Percentiles rank a stretch among this genome's conserved stretches.
Conservation (phyloP, 2,797 vertebrate species). For the Muscicapa comitata region DNA sequence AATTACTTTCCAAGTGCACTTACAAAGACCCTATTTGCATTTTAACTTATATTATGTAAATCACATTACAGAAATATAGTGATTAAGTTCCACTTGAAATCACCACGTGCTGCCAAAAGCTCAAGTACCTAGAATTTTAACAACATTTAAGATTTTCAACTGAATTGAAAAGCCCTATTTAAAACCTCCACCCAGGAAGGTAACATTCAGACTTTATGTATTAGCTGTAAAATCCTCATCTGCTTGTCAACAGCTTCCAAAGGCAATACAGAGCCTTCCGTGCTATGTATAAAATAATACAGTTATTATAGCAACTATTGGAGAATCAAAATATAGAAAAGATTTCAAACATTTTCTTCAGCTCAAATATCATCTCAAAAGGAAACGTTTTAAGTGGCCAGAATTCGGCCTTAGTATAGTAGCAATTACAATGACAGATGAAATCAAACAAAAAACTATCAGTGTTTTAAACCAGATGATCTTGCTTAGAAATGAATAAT, state of each 20-base stretch:
- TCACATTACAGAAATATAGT: neutral
- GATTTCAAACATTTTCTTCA: neutral
- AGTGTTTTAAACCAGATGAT: neutral
- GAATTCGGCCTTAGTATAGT: neutral
- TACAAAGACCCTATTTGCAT: neutral
- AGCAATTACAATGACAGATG: neutral
- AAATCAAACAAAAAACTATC: neutral
- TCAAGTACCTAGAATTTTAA: neutral
- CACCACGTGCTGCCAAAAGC: neutral
- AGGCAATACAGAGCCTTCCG: neutral
- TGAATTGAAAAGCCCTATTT: neutral
- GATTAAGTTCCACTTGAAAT: neutral
- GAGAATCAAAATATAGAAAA: neutral
- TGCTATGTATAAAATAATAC: neutral
- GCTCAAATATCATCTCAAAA: neutral
- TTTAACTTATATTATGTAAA: neutral
- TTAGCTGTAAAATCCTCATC: neutral
- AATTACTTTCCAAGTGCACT: neutral
- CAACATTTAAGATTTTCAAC: neutral
- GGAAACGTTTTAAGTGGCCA: neutral
- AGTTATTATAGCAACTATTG: neutral
- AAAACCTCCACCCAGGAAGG: neutral
- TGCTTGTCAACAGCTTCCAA: neutral
- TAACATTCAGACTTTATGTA: neutral
- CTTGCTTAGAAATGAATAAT: neutral